Percentiles rank a stretch among this genome's conserved stretches.
Conservation (phyloP, 2,888 invertebrate genomes). For the Meiosimyza decipiens region DNA sequence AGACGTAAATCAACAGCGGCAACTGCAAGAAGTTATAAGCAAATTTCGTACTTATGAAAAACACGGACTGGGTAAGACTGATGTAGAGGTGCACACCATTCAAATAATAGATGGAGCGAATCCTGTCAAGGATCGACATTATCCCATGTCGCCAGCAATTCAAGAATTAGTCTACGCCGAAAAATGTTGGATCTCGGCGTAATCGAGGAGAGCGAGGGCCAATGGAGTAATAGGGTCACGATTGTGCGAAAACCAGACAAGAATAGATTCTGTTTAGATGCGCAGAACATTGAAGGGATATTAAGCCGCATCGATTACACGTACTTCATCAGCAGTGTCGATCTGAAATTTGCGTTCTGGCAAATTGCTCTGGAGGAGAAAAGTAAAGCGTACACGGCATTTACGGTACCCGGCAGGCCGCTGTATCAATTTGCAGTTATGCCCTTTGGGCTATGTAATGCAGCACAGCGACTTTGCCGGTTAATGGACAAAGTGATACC, state of each 20-base stretch:
- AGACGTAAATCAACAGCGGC: background rate
- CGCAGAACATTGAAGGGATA: constrained; percentile 35
- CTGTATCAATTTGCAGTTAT: background rate
- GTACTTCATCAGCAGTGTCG: constrained; percentile 29
- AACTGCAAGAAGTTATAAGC: background rate
- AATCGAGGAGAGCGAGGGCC: constrained; percentile 51
- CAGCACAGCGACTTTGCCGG: constrained; percentile 13
- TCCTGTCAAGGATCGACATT: constrained; percentile 43
- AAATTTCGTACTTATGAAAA: constrained; percentile 1
- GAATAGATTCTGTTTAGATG: constrained; percentile 51
- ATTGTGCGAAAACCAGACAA: constrained; percentile 48
- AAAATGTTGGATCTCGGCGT: constrained; percentile 52
- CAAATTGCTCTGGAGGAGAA: constrained; percentile 36
- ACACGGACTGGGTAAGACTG: constrained; percentile 37
- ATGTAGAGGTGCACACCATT: constrained; percentile 37
- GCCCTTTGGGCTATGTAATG: constrained; percentile 1
- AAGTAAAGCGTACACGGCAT: constrained; percentile 31
- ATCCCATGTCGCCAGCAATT: constrained; percentile 41
- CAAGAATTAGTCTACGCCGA: constrained; percentile 46
- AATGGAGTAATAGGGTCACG: constrained; percentile 52
- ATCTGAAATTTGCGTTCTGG: constrained; percentile 35
- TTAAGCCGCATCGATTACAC: constrained; percentile 30
- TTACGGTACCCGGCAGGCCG: constrained; percentile 39
- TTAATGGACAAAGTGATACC: constrained; percentile 2
- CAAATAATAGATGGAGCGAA: constrained; percentile 36